Evolutionary conservation across 2,113 vertebrate genomes (phyloP).

Genomic region (Salvelinus alpinus): DNA sequence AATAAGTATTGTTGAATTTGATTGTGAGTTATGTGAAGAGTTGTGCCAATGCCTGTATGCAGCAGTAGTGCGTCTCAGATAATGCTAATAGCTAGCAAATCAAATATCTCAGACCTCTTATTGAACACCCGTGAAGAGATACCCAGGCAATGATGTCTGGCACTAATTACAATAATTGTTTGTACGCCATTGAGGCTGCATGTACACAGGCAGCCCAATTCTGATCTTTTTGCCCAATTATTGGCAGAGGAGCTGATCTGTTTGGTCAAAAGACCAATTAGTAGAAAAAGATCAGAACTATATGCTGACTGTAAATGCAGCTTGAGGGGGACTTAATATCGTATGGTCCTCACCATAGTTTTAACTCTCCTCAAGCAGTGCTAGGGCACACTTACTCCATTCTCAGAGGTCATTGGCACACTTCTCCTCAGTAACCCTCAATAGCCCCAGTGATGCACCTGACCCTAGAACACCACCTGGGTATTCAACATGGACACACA

Average conservation of each 20-base stretch:
- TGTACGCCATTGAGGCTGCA: too few relatives aligned
- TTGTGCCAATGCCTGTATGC: conserved; percentile 32
- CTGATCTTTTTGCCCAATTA: too few relatives aligned
- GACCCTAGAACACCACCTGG: not conserved
- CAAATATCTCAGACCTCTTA: not conserved
- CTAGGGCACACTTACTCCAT: not conserved
- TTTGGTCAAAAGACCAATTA: too few relatives aligned
- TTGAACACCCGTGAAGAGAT: not conserved
- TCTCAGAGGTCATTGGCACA: not conserved
- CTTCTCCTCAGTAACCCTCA: not conserved
- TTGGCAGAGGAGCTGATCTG: too few relatives aligned
- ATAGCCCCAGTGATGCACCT: not conserved
- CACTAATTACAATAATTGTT: too few relatives aligned
- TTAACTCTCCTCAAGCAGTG: too few relatives aligned
- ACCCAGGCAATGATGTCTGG: too few relatives aligned
- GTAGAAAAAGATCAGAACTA: too few relatives aligned
- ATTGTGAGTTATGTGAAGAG: conserved; percentile 50
- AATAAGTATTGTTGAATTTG: conserved; percentile 46
- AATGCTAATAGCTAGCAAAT: not conserved
- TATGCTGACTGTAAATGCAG: too few relatives aligned
- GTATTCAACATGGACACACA: not conserved
- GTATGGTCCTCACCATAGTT: too few relatives aligned
- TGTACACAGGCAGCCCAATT: too few relatives aligned
- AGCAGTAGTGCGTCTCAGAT: not conserved
- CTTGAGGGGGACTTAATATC: too few relatives aligned